A percentile compares a stretch with the other conserved stretches of the same genome.
These are phyloP conservation scores for Ploceus nigricollis DNA, from an alignment of 2,113 vertebrate species.

Conservation along the genomic window DNA sequence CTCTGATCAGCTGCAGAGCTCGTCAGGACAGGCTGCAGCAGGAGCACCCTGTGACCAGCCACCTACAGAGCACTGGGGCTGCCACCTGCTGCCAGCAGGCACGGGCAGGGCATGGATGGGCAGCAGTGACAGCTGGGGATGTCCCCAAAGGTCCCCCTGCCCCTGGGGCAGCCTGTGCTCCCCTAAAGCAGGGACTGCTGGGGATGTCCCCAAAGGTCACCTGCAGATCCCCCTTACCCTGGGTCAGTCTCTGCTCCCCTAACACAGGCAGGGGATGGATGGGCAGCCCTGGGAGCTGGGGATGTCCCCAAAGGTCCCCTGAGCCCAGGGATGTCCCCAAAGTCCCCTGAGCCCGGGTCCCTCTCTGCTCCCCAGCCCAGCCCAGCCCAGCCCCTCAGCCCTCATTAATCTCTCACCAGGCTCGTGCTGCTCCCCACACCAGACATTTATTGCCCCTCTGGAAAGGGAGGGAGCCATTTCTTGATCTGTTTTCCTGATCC, in stretches of 20 bases:
- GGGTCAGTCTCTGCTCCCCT: neutral
- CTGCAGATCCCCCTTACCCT: neutral
- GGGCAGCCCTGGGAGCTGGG: neutral
- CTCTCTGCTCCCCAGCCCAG: neutral
- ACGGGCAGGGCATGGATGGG: no score
- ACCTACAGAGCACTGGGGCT: neutral
- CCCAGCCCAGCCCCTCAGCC: no score
- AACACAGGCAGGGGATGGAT: neutral
- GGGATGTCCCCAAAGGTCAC: neutral
- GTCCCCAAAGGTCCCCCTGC: neutral
- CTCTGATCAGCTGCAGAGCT: neutral
- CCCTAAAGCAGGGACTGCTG: neutral
- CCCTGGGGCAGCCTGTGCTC: no score
- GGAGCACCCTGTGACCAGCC: neutral
- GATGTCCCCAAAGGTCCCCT: neutral
- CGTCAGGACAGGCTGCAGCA: neutral
- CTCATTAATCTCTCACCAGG: no score
- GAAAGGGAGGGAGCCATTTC: neutral
- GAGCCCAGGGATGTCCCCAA: neutral
- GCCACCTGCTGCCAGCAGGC: no score
- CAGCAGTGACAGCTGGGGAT: neutral
- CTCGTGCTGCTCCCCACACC: neutral
- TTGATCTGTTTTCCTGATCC: neutral
- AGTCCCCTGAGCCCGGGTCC: neutral
- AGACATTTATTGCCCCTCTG: neutral